phyloP scores from a whole-genome alignment of 2,797 vertebrate genomes.

The Scarus forsteni region DNA sequence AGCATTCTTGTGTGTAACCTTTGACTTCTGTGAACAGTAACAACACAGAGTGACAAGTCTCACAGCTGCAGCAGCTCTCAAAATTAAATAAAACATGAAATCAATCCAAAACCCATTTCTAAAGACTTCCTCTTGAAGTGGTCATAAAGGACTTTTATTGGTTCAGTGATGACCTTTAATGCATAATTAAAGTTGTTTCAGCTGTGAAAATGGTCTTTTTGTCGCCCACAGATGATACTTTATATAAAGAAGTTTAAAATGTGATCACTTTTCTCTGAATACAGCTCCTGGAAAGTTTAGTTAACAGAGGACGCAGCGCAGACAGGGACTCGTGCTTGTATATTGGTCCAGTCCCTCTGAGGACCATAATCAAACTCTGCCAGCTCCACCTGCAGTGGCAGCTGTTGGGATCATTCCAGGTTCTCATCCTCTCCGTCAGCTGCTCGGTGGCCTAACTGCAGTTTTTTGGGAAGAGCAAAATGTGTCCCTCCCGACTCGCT shows the following conservation, averaged over 20 bases:
- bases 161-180: neutral
- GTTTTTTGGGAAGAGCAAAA: conserved; percentile 43
- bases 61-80: too few relatives aligned
- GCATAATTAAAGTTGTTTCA: neutral
- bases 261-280: neutral
- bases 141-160: neutral
- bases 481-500: conserved; percentile 13
- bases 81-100: too few relatives aligned
- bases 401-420: conserved; percentile 24
- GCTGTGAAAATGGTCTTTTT: neutral
- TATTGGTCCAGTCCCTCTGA: conserved; percentile 15
- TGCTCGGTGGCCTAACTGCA: conserved; percentile 31
- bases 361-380: conserved; percentile 8
- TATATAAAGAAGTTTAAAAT: neutral
- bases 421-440: conserved; percentile 25
- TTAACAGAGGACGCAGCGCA: neutral
- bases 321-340: neutral
- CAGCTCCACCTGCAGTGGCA: conserved; percentile 20
- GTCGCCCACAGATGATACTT: neutral
- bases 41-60: too few relatives aligned
- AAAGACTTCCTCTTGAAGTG: neutral
- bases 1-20: too few relatives aligned
- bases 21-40: too few relatives aligned
- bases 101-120: neutral
- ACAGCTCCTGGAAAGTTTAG: neutral